A percentile compares a stretch with the other conserved stretches of the same genome.
phyloP scores from a whole-genome alignment of 2,113 vertebrate species.

The Dendropsophus ebraccatus region DNA sequence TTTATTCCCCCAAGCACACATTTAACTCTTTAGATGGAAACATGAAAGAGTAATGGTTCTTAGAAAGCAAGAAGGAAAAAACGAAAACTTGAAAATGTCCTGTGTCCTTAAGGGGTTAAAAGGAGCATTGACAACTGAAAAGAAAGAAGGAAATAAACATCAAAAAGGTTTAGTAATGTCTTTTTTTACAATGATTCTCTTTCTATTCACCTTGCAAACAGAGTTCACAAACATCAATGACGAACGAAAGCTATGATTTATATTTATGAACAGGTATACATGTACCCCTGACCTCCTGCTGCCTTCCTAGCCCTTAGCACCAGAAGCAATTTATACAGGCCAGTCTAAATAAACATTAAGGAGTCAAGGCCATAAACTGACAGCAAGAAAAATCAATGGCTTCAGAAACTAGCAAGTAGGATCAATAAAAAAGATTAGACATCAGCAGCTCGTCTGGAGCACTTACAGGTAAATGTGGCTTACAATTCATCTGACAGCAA shows the following conservation, averaged over 20 bases:
- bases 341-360: conserved; percentile 83
- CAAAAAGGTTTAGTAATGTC: conserved; percentile 65
- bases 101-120: no score
- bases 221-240: conserved; percentile 70
- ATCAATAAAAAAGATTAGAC: conserved; percentile 83
- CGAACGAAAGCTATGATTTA: conserved; percentile 79
- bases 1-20: no score
- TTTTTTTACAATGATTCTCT: conserved; percentile 65
- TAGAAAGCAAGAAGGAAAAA: no score
- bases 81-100: no score
- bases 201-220: conserved; percentile 70
- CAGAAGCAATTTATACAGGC: conserved; percentile 81
- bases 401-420: conserved; percentile 75
- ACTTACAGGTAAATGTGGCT: conserved; percentile 75
- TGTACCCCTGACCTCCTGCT: conserved; percentile 69
- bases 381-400: conserved; percentile 81
- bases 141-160: conserved; percentile 64
- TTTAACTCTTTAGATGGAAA: no score
- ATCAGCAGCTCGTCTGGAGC: conserved; percentile 68
- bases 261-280: conserved; percentile 78
- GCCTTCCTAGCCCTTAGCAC: conserved; percentile 66
- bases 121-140: conserved; percentile 70
- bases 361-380: conserved; percentile 79
- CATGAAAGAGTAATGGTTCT: no score
- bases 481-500: conserved; percentile 70